Base-by-base conservation (phyloP, 2,113 vertebrate species). In the Xiphophorus couchianus region DNA sequence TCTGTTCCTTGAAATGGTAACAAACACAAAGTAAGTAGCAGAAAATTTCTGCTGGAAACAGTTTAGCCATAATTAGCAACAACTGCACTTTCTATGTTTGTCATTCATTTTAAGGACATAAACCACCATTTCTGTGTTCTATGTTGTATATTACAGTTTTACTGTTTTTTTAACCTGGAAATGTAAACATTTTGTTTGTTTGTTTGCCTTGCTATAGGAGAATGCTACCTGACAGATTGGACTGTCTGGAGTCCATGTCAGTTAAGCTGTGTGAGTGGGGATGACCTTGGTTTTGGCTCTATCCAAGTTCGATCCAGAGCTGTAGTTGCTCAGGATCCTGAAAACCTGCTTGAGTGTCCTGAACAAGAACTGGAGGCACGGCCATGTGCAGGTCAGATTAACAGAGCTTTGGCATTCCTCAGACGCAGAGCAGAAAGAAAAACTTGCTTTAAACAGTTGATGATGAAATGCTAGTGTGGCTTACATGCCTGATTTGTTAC, bases 201-300 rank as follows among this genome's bases (percentile, higher is more conserved):
- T 0, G 58, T 69, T 1, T 31, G 0, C 54, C 11, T 81, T 78
- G 65, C 30, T 64, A n/a, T 84, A 99, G 98, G 97, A 1, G 98
- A 99, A 87, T 99, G 98, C 90, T 99, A 99, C 83, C 91, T 99
- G 92, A 96, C 95, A 13, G 97, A 98, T 27, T 99, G 98, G 98
- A 97, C 97, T 8, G 86, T 89, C 0, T 99, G 98, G 98, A 98
- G 98, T 85, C 90, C 93, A 0, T 99, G 98, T 84, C 97, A 98
- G 88, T 85, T 97, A 25, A 98, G 95, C 90, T 99, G 98, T 74
- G 93, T 97, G 33, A 95, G 95, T 0, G 96, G 96, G 1, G 95
- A 96, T 14, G 97, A 98, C 89, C 92, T 99, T 0, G 96, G 97
- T 39, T 96, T 98, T 15, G 96, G 96, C 61, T 97, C 98, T 12